Evolutionary conservation across 2,113 vertebrate species (phyloP), one percentile per base, ranked within the genome.

Genomic region (Morphnarchus princeps): DNA sequence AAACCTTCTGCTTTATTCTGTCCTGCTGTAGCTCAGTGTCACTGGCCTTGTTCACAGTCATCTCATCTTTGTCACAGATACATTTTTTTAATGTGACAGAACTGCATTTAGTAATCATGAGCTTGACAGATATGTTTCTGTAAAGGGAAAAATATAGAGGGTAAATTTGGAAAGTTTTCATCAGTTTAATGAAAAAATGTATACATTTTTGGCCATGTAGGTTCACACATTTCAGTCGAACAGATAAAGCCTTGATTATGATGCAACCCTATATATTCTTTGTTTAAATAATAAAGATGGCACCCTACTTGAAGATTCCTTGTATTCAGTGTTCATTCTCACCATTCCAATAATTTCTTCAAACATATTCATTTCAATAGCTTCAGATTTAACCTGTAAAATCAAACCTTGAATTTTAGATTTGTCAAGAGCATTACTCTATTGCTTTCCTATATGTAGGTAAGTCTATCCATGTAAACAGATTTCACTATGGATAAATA

Each of bases 21-120:
- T 98, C 98, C 97, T 95, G 97, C 97, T 97, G 96, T 95, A 98
- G 92, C 95, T 97, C 94, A 52, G 87, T 98, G 98, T 96, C 89
- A 93, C 34, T 54, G 94, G 91, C 94, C 95, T 97, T 96, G 96
- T 97, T 98, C 98, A 90, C 94, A 97, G 97, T 98, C 98, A 97
- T 97, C 97, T 89, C 69, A 91, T 97, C 96, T 97, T 96, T 95
- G 95, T 96, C 92, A 97, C 96, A 98, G 97, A 97, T 98, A 91
- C 76, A 47, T 90, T 85, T 98, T 98, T 98, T 98, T 96, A 97
- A 98, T 97, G 97, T 97, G 98, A 97, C 97, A 98, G 98, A 98
- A 96, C 97, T 97, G 97, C 97, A 96, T 97, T 97, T 98, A 95
- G 92, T 97, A 97, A 95, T 98, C 95, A 97, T 89, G 95, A 96